Base-by-base conservation (phyloP, 2,888 invertebrate species). In the Morpho helenor region DNA sequence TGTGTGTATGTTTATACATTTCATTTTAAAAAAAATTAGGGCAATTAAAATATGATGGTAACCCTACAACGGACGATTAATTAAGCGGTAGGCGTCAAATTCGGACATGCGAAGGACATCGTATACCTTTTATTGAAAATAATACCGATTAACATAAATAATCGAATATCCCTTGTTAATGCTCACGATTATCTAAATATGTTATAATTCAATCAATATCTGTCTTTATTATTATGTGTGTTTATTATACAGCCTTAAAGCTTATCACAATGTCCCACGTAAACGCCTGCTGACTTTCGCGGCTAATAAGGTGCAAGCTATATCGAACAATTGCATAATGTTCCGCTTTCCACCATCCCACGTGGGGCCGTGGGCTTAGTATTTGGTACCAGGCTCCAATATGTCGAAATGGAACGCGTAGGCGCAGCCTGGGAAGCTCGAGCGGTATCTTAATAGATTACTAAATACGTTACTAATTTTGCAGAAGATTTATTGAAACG, bases 261-360 rank as follows among this genome's bases (percentile, higher is more conserved):
- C 48, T 49, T 48, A 48, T 44, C 48, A 7, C 48, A 49, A 44
- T 52, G 46, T 56, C 56, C 52, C 52, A 52, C 57, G 52, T 49
- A 52, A 57, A 50, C 47, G 57, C 57, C 57, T 73, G 46, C 9
- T 40, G 69, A 76, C 81, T 85, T 85, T 84, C 82, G 77, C 75
- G 73, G 75, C 74, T 70, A 76, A 81, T 82, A 83, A 77, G 82
- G 82, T 76, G 75, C 78, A 76, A 67, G 68, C 82, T 80, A 77
- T 81, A 84, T 79, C 70, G 72, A 77, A 73, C 60, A 61, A 71
- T 87, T 87, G 82, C 87, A 82, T 82, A 87, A 87, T 73, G 80
- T 77, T 79, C 81, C 76, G 81, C 87, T 88, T 88, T 88, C 83
- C 85, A 86, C 81, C 86, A 80, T 81, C 87, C 88, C 88, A 86